Evolutionary conservation across 2,113 vertebrate species (phyloP), one percentile per base, ranked within the genome.

Genomic region (Meles meles): DNA sequence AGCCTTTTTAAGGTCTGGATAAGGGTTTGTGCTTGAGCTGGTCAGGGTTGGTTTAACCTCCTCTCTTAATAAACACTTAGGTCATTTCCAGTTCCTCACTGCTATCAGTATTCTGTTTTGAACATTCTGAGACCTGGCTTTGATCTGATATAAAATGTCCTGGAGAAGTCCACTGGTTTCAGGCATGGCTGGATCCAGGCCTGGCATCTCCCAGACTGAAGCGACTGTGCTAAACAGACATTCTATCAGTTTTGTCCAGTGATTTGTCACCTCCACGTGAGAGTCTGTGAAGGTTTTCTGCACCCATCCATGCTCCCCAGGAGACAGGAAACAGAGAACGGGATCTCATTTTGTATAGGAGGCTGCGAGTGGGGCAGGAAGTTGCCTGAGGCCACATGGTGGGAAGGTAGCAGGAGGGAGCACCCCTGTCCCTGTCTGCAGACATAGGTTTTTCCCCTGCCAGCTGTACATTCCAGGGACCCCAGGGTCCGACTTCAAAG

Each of bases 391-490:
- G 83, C 39, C 65, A 39, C 14, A 4, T 0, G 34, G 7, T 0
- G 7, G 44, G 57, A 18, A 80, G 74, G 90, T 21, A 49, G 37
- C 10, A 7, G 63, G 74, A 42, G 72, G 55, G 90, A 65, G 37
- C 9, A 3, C 3, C 77, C 29, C 1, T 5, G 12, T 27, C 47
- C 13, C 71, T 52, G 9, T 4, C 72, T 39, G 7, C 57, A 63
- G 52, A 18, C 18, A 2, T 0, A 17, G 44, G 34, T 2, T 29
- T 47, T n/a, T 25, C 9, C 17, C 47, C 3, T 18, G 71, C 2
- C 14, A 5, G 44, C 83, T 21, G 23, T 21, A 34, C 55, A 23
- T 42, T 37, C n/a, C 29, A 0, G 3, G 1, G 6, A 23, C 17
- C n/a, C 18, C 87, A 52, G 34, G 23, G 12, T 57, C 57, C 61